Base-by-base conservation (phyloP, 2,113 vertebrate species). In the Poeciliopsis retropinna region DNA sequence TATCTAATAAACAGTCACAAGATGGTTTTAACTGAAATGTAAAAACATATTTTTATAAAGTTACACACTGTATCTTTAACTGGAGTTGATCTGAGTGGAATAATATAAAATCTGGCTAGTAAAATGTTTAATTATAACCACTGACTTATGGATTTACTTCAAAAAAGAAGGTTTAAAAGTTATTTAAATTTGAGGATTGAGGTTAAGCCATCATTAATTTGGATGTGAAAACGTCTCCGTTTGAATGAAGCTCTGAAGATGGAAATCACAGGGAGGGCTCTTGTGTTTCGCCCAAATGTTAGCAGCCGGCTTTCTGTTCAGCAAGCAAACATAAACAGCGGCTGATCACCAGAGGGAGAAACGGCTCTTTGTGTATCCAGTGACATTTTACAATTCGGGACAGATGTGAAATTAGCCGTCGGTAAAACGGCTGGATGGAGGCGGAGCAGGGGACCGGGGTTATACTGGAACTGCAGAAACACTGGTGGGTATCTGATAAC, bases 181-280 rank as follows among this genome's bases (percentile, higher is more conserved):
- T 60, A 19, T 86, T 89, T 89, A 82, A 88, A 85, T 83, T 85
- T 2, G 64, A 73, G 83, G 74, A 88, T 79, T 85, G 79, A 87
- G 87, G 87, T 91, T 88, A 90, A 88, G 80, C 83, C 84, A 82
- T 89, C 88, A 85, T 88, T 91, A 84, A 91, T 85, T 82, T 85
- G 84, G 72, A 86, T 75, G 83, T 82, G 64, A 67, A 88, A 86
- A 83, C 71, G 81, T 78, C 78, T 88, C 84, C 63, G 79, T 88
- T 70, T 85, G 87, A 89, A 86, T 81, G 79, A 82, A 84, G 82
- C 71, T 68, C 67, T n/a, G 57, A 51, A 79, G 77, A 85, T 76
- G 83, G 32, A 86, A 90, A 91, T 87, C 81, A 88, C 4, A 83
- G 44, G 72, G 76, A 37, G 83, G 72, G 76, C 67, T 83, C 60